phyloP scores from a whole-genome alignment of 2,888 invertebrate genomes.

The Dione juno region DNA sequence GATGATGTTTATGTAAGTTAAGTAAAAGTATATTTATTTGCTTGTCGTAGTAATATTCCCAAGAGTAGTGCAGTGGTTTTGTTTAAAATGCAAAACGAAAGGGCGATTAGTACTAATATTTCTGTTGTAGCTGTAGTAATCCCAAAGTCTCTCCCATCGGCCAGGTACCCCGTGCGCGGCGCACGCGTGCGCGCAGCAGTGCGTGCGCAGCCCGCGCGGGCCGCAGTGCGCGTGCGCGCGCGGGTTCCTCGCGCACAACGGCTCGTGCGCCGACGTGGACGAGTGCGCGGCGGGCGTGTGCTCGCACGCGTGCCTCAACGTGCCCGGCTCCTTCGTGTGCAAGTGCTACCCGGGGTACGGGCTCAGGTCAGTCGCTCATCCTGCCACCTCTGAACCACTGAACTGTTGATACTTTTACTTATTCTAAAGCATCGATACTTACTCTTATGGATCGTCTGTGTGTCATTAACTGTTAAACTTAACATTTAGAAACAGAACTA shows the following conservation, averaged over 20 bases:
- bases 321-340: constrained; percentile 82
- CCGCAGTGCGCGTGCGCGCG: constrained; percentile 85
- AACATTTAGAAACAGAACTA: no score
- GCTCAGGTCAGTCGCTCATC: constrained; percentile 73
- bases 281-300: constrained; percentile 87
- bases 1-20: neutral
- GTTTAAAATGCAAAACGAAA: no score
- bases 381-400: neutral
- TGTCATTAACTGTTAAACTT: no score
- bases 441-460: no score
- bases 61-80: no score
- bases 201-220: constrained; percentile 86
- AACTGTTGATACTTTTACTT: neutral
- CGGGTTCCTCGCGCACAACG: constrained; percentile 83
- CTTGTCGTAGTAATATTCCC: no score
- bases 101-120: no score
- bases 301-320: constrained; percentile 86
- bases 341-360: constrained; percentile 84
- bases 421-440: no score
- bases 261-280: constrained; percentile 86
- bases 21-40: neutral
- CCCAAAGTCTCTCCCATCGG: no score
- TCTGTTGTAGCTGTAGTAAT: no score
- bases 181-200: constrained; percentile 81
- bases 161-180: constrained; percentile 73